These are phyloP conservation scores for Dreissena polymorpha DNA, from an alignment of 1,140 invertebrate genomes.

Conservation along the genomic window DNA sequence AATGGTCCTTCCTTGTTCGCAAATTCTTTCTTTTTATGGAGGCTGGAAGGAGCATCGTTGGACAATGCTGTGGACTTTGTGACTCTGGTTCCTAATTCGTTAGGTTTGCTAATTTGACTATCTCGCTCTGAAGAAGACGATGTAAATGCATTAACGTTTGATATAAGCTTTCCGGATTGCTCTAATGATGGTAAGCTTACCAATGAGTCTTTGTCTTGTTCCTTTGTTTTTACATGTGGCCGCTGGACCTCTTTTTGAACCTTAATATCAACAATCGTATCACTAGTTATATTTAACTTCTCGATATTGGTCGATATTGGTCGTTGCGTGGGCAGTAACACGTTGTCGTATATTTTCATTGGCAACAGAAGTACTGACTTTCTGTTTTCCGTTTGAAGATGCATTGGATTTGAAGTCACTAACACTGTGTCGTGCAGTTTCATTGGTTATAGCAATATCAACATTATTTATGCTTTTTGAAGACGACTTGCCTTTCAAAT, in stretches of 20 bases:
- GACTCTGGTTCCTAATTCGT: neutral
- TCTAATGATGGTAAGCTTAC: no score
- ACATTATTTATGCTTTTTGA: neutral
- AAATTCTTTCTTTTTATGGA: slow-evolving; percentile 14
- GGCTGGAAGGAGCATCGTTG: neutral
- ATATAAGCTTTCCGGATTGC: neutral
- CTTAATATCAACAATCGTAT: no score
- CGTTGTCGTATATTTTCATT: no score
- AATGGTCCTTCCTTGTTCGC: neutral
- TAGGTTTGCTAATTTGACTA: neutral
- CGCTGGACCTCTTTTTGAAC: no score
- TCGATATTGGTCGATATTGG: no score
- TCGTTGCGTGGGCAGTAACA: no score
- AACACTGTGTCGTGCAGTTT: no score
- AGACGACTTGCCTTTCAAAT: neutral
- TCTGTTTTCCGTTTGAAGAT: slow-evolving; percentile 12
- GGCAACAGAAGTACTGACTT: no score
- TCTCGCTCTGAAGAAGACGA: neutral
- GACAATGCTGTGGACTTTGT: neutral
- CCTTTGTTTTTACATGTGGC: no score
- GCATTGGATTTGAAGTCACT: neutral
- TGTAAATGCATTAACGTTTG: neutral
- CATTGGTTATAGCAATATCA: neutral
- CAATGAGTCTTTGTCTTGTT: no score
- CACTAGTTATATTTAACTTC: no score